phyloP scores from a whole-genome alignment of 2,888 invertebrate species.

The Coecobrya sp. region DNA sequence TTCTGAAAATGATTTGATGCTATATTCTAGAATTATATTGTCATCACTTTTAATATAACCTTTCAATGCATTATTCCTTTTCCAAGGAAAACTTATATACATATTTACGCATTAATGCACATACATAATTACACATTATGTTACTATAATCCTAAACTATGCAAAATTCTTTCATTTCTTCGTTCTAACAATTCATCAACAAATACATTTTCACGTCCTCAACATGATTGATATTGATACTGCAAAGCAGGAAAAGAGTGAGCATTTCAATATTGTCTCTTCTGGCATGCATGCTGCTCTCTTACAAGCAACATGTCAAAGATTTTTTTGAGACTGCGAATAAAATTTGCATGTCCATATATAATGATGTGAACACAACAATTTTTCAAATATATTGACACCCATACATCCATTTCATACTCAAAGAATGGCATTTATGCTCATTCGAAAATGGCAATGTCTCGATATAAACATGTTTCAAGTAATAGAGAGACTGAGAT shows the following conservation, averaged over 20 bases:
- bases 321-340: not conserved
- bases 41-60: too few species aligned
- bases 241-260: slow-evolving; percentile 25
- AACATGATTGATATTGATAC: slow-evolving; percentile 36
- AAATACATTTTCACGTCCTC: not conserved
- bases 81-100: too few species aligned
- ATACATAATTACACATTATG: too few species aligned
- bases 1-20: not conserved
- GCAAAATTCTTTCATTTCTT: too few species aligned
- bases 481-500: slow-evolving; percentile 11
- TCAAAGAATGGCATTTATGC: slow-evolving; percentile 15
- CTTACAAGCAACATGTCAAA: slow-evolving; percentile 19
- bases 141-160: too few species aligned
- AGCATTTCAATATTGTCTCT: slow-evolving; percentile 39
- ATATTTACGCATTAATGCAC: too few species aligned
- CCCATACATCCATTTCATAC: slow-evolving; percentile 24
- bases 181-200: slow-evolving; percentile 17
- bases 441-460: not conserved
- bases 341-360: not conserved
- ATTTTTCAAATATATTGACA: slow-evolving; percentile 29
- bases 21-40: not conserved
- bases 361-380: slow-evolving; percentile 2
- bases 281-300: not conserved
- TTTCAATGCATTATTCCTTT: too few species aligned
- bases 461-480: slow-evolving; percentile 1